Evolutionary conservation across 2,113 vertebrate species (phyloP).

Genomic region (Pituophis catenifer): DNA sequence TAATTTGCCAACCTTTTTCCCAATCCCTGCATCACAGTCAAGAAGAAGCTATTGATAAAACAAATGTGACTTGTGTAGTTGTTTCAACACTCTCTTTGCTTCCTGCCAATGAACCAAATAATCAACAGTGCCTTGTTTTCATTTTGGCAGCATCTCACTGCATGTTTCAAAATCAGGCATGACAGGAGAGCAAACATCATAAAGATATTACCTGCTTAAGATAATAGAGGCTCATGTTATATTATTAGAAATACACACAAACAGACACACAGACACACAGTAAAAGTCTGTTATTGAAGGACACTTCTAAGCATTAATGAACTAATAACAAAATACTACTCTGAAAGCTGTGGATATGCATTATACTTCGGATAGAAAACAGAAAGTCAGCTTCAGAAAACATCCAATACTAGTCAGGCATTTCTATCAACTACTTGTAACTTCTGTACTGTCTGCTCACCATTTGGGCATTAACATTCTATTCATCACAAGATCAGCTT

Average conservation of each 20-base stretch:
- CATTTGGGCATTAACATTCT: neutral
- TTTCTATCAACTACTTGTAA: neutral
- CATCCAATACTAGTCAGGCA: neutral
- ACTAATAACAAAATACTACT: neutral
- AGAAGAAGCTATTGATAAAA: neutral
- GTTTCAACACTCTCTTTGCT: constrained; percentile 3
- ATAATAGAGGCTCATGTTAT: neutral
- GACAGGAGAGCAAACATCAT: neutral
- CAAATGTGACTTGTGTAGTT: neutral
- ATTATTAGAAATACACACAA: neutral
- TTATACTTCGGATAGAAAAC: neutral
- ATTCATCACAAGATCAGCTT: neutral
- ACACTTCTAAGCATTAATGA: neutral
- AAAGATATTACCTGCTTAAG: neutral
- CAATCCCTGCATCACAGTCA: neutral
- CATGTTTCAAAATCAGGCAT: neutral
- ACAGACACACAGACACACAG: neutral
- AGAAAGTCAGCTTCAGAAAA: neutral
- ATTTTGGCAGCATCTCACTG: constrained; percentile 9
- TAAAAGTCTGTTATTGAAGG: neutral
- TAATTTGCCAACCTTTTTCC: neutral
- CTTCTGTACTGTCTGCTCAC: neutral
- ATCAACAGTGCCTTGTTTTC: neutral
- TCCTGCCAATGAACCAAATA: neutral
- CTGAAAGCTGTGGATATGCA: neutral